These are phyloP conservation scores for Nesoenas mayeri DNA, from an alignment of 2,113 vertebrate species.

Conservation along the genomic window DNA sequence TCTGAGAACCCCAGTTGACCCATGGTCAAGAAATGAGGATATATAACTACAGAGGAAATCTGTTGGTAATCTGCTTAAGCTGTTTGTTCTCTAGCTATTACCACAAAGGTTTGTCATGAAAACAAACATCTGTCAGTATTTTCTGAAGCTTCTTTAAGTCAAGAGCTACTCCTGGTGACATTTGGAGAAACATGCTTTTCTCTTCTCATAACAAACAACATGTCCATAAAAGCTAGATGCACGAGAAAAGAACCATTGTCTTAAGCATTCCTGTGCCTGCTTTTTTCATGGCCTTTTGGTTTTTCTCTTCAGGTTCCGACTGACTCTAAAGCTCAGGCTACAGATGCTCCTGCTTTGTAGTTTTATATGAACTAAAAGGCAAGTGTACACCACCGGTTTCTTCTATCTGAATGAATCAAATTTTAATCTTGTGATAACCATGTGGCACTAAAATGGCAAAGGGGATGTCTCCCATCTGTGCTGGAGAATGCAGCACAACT, in stretches of 20 bases:
- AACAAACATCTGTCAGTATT: constrained; percentile 14
- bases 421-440: background rate
- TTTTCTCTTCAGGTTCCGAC: background rate
- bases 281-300: background rate
- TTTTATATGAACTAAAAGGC: background rate
- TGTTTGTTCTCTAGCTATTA: background rate
- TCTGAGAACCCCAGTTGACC: background rate
- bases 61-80: background rate
- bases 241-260: background rate
- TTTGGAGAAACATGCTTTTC: background rate
- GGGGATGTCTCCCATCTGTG: background rate
- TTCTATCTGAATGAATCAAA: background rate
- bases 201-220: background rate
- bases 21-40: background rate
- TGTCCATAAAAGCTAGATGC: background rate
- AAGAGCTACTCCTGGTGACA: background rate
- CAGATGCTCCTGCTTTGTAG: background rate
- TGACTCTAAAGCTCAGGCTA: background rate
- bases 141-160: constrained; percentile 17
- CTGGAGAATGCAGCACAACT: background rate
- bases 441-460: background rate
- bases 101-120: background rate
- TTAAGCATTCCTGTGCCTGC: background rate
- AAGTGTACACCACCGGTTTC: background rate
- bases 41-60: background rate